These are phyloP conservation scores for Gavia stellata DNA, from an alignment of 2,113 vertebrate species.

Conservation along the genomic window DNA sequence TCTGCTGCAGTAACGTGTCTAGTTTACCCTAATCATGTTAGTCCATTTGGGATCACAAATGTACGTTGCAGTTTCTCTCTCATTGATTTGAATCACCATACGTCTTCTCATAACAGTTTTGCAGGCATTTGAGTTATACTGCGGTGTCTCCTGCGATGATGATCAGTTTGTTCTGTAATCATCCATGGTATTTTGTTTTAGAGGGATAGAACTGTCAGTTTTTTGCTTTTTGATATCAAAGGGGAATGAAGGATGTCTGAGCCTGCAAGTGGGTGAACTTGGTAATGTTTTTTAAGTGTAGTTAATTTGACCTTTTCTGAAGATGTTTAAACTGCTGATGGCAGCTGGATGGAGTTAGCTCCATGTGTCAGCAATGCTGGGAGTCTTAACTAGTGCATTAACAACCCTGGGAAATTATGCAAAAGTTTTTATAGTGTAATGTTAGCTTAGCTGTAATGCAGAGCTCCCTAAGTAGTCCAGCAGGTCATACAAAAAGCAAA, in stretches of 20 bases:
- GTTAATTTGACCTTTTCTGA: constrained; percentile 4
- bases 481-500: neutral
- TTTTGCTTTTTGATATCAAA: neutral
- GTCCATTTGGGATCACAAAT: neutral
- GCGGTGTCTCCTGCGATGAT: neutral
- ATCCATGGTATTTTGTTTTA: neutral
- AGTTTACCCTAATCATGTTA: neutral
- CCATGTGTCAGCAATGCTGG: neutral
- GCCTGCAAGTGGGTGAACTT: neutral
- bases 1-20: neutral
- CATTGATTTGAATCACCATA: neutral
- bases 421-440: neutral
- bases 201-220: neutral
- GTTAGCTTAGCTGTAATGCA: neutral
- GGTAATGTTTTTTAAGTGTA: neutral
- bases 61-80: neutral
- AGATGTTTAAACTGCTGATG: constrained; percentile 11
- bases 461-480: neutral
- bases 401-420: constrained; percentile 3
- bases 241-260: neutral
- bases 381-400: neutral
- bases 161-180: neutral
- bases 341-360: neutral
- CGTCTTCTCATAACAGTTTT: neutral
- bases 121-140: neutral